Percentiles rank a stretch among this genome's conserved stretches.
Evolutionary conservation across 2,113 vertebrate species (phyloP).

Genomic region (Oostethus manadensis): DNA sequence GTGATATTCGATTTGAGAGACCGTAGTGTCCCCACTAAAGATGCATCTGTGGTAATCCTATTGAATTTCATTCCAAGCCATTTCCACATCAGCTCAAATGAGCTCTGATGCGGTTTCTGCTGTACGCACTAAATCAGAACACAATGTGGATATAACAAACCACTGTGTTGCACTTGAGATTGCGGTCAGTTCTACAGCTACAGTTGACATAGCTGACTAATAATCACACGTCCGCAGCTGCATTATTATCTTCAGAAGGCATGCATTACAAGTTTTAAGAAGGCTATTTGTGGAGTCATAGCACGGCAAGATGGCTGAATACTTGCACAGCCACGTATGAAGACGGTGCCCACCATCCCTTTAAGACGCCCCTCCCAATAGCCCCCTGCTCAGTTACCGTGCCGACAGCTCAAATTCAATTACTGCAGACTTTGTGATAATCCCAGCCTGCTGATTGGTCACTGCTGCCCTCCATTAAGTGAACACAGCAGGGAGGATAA

Average conservation of each 20-base stretch:
- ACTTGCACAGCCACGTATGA: too few species aligned
- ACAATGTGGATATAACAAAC: too few species aligned
- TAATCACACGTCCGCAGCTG: background rate
- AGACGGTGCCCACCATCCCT: background rate
- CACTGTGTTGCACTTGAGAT: too few species aligned
- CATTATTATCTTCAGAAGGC: background rate
- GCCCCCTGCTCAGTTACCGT: constrained; percentile 41
- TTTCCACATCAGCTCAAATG: too few species aligned
- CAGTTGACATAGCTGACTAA: background rate
- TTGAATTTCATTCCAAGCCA: too few species aligned
- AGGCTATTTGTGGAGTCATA: background rate
- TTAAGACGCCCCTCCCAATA: constrained; percentile 7
- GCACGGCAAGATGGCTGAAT: background rate
- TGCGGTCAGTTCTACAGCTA: background rate
- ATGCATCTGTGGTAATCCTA: too few species aligned
- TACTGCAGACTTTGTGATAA: constrained; percentile 63
- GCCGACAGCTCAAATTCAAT: constrained; percentile 66
- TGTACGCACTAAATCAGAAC: too few species aligned
- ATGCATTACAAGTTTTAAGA: background rate
- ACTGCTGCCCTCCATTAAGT: constrained; percentile 46
- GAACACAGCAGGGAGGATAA: constrained; percentile 17
- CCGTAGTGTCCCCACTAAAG: too few species aligned
- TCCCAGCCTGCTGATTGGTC: constrained; percentile 65
- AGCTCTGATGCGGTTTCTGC: too few species aligned
- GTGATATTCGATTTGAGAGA: too few species aligned